phyloP scores from a whole-genome alignment of 23 tunicate genomes.

The Pegea sp. region DNA sequence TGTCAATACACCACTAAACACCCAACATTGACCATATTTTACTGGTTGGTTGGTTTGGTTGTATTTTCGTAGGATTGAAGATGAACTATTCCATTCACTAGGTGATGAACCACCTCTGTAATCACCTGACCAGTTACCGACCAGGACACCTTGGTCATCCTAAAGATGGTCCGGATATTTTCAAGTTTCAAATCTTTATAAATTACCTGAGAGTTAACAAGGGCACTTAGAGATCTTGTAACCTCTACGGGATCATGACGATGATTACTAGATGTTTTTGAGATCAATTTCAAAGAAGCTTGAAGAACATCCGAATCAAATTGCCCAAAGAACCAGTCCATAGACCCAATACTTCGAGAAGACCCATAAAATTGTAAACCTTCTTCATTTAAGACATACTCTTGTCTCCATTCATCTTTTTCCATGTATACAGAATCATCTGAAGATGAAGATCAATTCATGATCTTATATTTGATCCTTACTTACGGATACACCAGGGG shows the following conservation, averaged over 20 bases:
- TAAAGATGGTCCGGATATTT: constrained; percentile 25
- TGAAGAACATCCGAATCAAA: constrained; percentile 1
- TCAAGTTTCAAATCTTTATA: constrained; percentile 3
- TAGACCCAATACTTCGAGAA: constrained; percentile 15
- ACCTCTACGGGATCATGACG: constrained; percentile 39
- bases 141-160: constrained; percentile 79
- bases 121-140: constrained; percentile 91
- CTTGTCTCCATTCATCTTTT: constrained; percentile 62
- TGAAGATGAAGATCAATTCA: no score
- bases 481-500: constrained; percentile 71
- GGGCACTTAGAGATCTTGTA: constrained; percentile 53
- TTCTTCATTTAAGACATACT: constrained; percentile 67
- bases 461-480: no score
- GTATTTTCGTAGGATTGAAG: constrained; percentile 54
- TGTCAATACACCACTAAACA: constrained; percentile 91
- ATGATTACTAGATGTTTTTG: constrained; percentile 24
- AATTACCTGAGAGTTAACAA: constrained; percentile 13
- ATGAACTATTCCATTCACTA: constrained; percentile 61
- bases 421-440: constrained; percentile 81
- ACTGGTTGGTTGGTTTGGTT: constrained; percentile 37
- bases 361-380: constrained; percentile 66
- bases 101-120: constrained; percentile 69
- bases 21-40: constrained; percentile 97
- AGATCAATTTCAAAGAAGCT: background rate
- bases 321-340: constrained; percentile 94